Conservation (phyloP, 1,140 invertebrate species). For the Plodia interpunctella region DNA sequence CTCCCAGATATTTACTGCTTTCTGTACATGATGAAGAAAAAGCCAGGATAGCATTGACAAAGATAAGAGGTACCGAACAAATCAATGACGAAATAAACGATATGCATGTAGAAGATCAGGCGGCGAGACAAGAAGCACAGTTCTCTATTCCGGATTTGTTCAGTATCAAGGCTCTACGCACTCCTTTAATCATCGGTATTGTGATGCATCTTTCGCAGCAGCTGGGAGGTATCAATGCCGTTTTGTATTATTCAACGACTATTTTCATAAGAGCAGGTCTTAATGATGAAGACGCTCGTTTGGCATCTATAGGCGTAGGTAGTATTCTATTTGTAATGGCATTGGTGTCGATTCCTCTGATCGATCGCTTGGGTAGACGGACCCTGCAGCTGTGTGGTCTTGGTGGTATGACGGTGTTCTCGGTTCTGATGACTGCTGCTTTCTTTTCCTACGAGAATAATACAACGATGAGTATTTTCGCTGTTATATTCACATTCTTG, state of each 20-base stretch:
- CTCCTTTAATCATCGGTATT: slow-evolving; percentile 91
- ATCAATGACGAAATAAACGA: slow-evolving; percentile 93
- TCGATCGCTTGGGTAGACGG: slow-evolving; percentile 92
- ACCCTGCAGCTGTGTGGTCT: slow-evolving; percentile 93
- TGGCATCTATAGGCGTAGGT: slow-evolving; percentile 96
- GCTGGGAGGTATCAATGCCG: slow-evolving; percentile 95
- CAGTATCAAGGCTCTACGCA: slow-evolving; percentile 85
- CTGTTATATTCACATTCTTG: slow-evolving; percentile 91
- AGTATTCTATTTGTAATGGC: slow-evolving; percentile 96
- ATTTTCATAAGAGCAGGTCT: slow-evolving; percentile 91
- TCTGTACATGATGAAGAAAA: slow-evolving; percentile 90
- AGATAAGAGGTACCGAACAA: slow-evolving; percentile 64
- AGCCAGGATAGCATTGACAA: slow-evolving; percentile 80
- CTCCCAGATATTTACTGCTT: slow-evolving; percentile 87
- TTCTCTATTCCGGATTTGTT: slow-evolving; percentile 90
- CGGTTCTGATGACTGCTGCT: slow-evolving; percentile 92
- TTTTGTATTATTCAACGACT: slow-evolving; percentile 94
- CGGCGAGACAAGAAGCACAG: slow-evolving; percentile 87
- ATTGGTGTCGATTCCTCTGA: slow-evolving; percentile 93
- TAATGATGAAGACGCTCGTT: slow-evolving; percentile 83
- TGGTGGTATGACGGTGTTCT: slow-evolving; percentile 94
- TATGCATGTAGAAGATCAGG: slow-evolving; percentile 90
- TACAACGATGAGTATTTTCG: slow-evolving; percentile 79
- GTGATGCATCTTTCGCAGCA: slow-evolving; percentile 97
- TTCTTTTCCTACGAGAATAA: slow-evolving; percentile 78